A percentile compares a stretch with the other conserved stretches of the same genome.
Evolutionary conservation across 2,113 vertebrate genomes (phyloP).

Genomic region (Rhea pennata): DNA sequence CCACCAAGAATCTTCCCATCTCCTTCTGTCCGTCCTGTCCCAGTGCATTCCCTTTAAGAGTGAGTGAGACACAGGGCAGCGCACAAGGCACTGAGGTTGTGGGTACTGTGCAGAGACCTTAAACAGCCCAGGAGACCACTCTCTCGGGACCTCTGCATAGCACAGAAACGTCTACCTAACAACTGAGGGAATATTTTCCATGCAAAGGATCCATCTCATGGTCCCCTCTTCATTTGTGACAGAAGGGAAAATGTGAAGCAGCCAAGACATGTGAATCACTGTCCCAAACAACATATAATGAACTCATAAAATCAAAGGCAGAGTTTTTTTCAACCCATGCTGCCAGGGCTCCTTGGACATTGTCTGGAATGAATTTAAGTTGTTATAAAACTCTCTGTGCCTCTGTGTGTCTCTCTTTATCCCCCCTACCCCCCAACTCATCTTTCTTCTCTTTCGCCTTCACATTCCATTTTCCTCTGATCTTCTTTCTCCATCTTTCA

Average conservation of each 20-base stretch:
- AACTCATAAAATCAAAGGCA: constrained; percentile 73
- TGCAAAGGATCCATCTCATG: constrained; percentile 50
- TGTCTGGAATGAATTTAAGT: constrained; percentile 73
- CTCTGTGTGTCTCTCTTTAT: background rate
- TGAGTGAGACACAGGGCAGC: background rate
- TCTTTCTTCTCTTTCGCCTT: constrained; percentile 3
- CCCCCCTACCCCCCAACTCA: background rate
- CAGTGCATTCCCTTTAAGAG: background rate
- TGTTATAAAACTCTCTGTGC: constrained; percentile 65
- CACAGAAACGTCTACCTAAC: constrained; percentile 59
- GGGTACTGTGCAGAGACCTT: background rate
- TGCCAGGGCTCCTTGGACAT: constrained; percentile 70
- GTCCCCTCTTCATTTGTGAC: constrained; percentile 68
- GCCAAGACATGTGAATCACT: constrained; percentile 70
- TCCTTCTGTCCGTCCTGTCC: background rate
- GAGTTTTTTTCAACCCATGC: constrained; percentile 67
- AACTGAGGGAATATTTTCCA: constrained; percentile 66
- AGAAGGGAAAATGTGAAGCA: constrained; percentile 70
- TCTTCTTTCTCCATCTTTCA: background rate
- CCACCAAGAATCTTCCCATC: background rate
- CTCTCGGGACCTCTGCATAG: background rate
- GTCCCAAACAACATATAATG: constrained; percentile 72
- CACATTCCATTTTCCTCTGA: background rate
- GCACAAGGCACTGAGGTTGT: background rate
- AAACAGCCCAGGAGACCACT: background rate